Evolutionary conservation across 2,888 invertebrate genomes (phyloP).

Genomic region (Tethea ocularis): DNA sequence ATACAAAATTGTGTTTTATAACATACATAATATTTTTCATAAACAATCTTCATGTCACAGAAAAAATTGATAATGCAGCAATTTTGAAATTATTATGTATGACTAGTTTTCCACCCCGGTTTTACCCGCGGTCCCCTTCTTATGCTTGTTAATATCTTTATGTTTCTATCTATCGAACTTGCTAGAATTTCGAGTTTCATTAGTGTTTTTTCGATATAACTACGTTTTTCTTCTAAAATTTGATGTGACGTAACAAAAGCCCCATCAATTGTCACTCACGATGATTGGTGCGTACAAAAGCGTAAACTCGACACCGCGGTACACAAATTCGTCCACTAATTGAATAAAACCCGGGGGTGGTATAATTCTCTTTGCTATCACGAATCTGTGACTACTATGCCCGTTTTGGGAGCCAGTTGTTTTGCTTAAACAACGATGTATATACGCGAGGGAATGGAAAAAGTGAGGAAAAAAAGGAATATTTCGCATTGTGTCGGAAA

Average conservation of each 20-base stretch:
- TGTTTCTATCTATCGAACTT: too few relatives aligned
- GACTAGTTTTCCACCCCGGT: too few relatives aligned
- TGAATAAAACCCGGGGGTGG: constrained; percentile 56
- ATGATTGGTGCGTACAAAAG: constrained; percentile 35
- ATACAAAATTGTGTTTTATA: too few relatives aligned
- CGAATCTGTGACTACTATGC: constrained; percentile 47
- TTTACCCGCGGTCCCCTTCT: too few relatives aligned
- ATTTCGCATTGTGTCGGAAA: constrained; percentile 23
- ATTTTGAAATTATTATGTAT: too few relatives aligned
- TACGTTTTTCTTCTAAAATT: not conserved
- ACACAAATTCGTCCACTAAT: constrained; percentile 43
- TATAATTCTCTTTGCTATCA: constrained; percentile 49
- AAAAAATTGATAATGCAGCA: too few relatives aligned
- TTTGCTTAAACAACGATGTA: constrained; percentile 62
- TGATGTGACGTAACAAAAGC: not conserved
- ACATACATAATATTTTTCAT: too few relatives aligned
- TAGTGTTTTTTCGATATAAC: too few relatives aligned
- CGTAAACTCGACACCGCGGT: constrained; percentile 17
- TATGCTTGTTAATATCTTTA: too few relatives aligned
- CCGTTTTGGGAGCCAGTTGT: constrained; percentile 56
- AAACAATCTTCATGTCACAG: too few relatives aligned
- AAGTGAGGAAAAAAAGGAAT: constrained; percentile 21
- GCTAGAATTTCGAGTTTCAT: too few relatives aligned
- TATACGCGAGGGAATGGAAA: constrained; percentile 37
- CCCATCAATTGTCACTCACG: constrained; percentile 22